A percentile compares a stretch with the other conserved stretches of the same genome.
These are phyloP conservation scores for Sabellastarte sp. DNA, from an alignment of 2,888 invertebrate species.

Conservation along the genomic window DNA sequence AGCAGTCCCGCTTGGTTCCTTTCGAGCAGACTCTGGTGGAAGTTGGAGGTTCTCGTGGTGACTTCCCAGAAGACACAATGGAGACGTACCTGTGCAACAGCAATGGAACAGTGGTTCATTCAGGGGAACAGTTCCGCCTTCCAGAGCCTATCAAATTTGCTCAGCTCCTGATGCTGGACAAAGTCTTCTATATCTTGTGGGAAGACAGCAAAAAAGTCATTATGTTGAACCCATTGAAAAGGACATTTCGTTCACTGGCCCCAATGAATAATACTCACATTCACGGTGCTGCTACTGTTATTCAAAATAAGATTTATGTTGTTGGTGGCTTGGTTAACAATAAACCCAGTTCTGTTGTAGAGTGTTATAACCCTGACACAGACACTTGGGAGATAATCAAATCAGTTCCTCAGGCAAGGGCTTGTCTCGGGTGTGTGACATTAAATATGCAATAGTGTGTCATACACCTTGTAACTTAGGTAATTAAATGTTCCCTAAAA, in stretches of 20 bases:
- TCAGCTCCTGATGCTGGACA: slow-evolving; percentile 49
- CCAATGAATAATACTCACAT: slow-evolving; percentile 44
- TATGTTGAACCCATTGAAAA: slow-evolving; percentile 49
- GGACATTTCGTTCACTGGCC: slow-evolving; percentile 49
- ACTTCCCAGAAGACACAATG: slow-evolving; percentile 38
- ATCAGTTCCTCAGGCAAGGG: slow-evolving; percentile 40
- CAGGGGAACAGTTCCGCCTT: slow-evolving; percentile 54
- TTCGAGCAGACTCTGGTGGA: slow-evolving; percentile 50
- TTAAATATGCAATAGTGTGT: no score
- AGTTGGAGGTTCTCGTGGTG: slow-evolving; percentile 39
- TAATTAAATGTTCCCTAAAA: no score
- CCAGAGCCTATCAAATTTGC: slow-evolving; percentile 51
- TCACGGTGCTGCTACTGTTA: slow-evolving; percentile 47
- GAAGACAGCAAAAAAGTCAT: slow-evolving; percentile 53
- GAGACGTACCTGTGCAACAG: slow-evolving; percentile 49
- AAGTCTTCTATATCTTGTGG: slow-evolving; percentile 57
- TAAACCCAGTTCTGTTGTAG: slow-evolving; percentile 44
- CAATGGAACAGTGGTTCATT: slow-evolving; percentile 36
- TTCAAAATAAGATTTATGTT: slow-evolving; percentile 49
- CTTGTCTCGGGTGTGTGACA: slow-evolving; percentile 53
- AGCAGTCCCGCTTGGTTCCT: slow-evolving; percentile 47
- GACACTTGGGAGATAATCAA: slow-evolving; percentile 48
- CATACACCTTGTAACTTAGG: no score
- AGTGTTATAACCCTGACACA: slow-evolving; percentile 50
- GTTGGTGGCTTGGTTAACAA: slow-evolving; percentile 47